Base-by-base conservation (phyloP, 2,888 invertebrate species). In the Catotricha subobsoleta region DNA sequence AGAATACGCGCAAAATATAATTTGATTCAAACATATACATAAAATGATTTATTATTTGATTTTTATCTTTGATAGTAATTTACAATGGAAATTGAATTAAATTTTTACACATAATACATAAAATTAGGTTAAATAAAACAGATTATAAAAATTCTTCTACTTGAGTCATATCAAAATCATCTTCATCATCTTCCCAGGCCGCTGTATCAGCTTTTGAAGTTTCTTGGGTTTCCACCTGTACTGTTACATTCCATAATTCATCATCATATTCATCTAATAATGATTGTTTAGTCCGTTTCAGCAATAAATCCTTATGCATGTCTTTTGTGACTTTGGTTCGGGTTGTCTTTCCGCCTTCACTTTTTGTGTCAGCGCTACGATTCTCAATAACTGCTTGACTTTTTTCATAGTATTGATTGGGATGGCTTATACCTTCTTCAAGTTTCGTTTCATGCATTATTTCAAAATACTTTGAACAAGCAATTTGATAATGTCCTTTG, bases 341-440 rank as follows among this genome's bases (percentile, higher is more conserved):
- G 13, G 21, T 2, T 25, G 27, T 9, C 21, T 31, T 6, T 25
- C 15, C 19, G 9, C 41, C 15, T 38, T 42, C 37, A 21, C 21
- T 2, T 39, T 39, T 42, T n/a, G 30, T 30, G 3, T 41, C 38
- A 49, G 33, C 21, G n/a, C 27, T 20, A 30, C 33, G 28, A 3
- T 39, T 40, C 43, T 57, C 61, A 57, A 62, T 54, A 8, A 75
- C 51, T 48, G 70, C 72, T 50, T 74, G 72, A 53, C 82, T 87
- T 54, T 87, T 84, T 51, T 80, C 76, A 60, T 83, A 94, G 61
- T 81, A 95, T 48, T 82, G 81, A 64, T 94, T 94, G 0, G 95
- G 95, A 65, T 95, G 94, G 56, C 76, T 75, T 29, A 90, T 76
- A 3, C 76, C 74, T 29, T 74, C 76, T 20, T 44, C 43, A 12